Evolutionary conservation across 2,113 vertebrate species (phyloP).

Genomic region (Bufo bufo): DNA sequence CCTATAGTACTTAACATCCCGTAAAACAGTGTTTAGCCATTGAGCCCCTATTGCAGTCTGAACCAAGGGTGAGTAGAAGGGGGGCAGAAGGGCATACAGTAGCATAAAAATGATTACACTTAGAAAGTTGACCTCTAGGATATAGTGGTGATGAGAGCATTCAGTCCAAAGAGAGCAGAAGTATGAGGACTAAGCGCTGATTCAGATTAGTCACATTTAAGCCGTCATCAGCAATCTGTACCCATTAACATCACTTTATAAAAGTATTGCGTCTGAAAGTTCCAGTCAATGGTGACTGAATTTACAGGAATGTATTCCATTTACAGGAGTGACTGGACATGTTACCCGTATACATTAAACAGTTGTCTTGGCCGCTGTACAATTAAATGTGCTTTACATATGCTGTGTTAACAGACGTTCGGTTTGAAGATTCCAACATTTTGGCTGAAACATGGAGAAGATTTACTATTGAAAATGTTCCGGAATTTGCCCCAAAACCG

Average conservation of each 20-base stretch:
- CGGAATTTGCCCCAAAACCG: too few relatives aligned
- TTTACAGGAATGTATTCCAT: background rate
- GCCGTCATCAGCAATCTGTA: background rate
- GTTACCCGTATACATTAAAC: background rate
- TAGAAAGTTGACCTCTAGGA: background rate
- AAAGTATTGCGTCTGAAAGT: background rate
- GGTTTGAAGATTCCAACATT: background rate
- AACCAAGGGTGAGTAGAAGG: background rate
- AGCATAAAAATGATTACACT: background rate
- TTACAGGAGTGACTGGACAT: background rate
- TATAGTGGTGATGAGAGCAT: background rate
- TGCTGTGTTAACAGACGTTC: background rate
- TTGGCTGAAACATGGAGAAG: background rate
- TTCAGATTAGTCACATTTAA: background rate
- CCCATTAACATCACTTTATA: background rate
- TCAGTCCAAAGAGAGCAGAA: background rate
- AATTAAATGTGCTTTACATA: background rate
- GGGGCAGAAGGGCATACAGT: background rate
- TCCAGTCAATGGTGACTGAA: background rate
- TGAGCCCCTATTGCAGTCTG: too few relatives aligned
- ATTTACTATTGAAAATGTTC: too few relatives aligned
- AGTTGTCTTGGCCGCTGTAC: background rate
- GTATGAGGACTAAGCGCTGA: background rate
- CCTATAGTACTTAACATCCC: too few relatives aligned
- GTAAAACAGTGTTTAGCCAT: too few relatives aligned